Evolutionary conservation across 2,888 invertebrate species (phyloP), one percentile per base, ranked within the genome.

Genomic region (Trissolcus brochymenae): DNA sequence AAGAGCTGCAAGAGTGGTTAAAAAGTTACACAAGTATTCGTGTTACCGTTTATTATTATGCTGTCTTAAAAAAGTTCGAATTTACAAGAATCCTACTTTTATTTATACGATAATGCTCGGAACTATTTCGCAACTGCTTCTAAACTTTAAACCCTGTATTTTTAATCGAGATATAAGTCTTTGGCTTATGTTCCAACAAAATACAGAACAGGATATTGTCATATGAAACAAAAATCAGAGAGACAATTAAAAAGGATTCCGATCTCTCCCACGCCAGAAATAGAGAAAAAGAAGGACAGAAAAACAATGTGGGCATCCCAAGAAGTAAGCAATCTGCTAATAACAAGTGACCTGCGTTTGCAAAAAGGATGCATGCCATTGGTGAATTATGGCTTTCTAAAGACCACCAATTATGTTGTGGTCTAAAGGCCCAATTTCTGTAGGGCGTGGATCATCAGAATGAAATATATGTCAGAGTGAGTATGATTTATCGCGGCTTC

Each of bases 311-410:
- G 51, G 35, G 77, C 46, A 46, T 64, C 68, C 72, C 46, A 60
- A 72, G 71, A 59, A 78, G 68, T 68, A 59, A 43, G 41, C 56
- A 46, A 75, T 72, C 35, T 46, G 67, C 60, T 66, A 66, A 75
- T 61, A 71, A 67, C 59, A 67, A 60, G 66, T 53, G 29, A 66
- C 65, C 73, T 50, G 54, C 54, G 56, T 65, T 50, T 62, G 62
- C 49, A 51, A 40, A 72, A 67, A 74, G 75, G 75, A 71, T 61
- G 61, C 50, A 72, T 9, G 35, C 78, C 62, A 43, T 71, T 72
- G 55, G 55, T 78, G 72, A 79, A 57, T 79, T 79, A 79, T 79
- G 66, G 61, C 72, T 68, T 79, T 76, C 78, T 79, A 79, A 79
- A 72, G 67, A 79, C 68, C 60, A 68, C 67, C 72, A 76, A 79